These are phyloP conservation scores for Brachylomia viminalis DNA, from an alignment of 2,888 invertebrate species.

Conservation along the genomic window DNA sequence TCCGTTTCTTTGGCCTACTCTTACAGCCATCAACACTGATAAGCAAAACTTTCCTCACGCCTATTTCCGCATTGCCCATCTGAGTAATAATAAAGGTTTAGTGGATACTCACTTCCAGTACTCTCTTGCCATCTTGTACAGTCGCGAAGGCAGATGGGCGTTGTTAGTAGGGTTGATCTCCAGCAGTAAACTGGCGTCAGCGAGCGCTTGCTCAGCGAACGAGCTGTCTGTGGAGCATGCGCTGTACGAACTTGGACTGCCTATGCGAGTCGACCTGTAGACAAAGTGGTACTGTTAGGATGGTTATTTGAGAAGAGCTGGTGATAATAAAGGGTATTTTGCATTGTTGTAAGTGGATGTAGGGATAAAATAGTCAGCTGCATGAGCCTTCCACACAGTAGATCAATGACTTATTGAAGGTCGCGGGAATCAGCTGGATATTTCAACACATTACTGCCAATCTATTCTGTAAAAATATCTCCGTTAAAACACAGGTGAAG, in stretches of 20 bases:
- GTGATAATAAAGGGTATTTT: neutral
- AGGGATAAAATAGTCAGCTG: neutral
- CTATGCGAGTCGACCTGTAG: conserved; percentile 81
- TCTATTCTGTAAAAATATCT: neutral
- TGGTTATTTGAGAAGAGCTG: neutral
- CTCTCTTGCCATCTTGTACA: conserved; percentile 94
- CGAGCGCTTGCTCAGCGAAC: conserved; percentile 88
- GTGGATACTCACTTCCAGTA: conserved; percentile 94
- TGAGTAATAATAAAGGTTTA: no score
- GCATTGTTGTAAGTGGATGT: neutral
- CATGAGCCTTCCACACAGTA: neutral
- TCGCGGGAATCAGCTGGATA: neutral
- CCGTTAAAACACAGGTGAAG: neutral
- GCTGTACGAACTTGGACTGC: conserved; percentile 85
- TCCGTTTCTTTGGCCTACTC: no score
- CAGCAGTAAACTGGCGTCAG: conserved; percentile 86
- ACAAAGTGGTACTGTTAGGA: neutral
- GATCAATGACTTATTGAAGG: neutral
- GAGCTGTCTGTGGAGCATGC: conserved; percentile 89
- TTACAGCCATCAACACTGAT: no score
- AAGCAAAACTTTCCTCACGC: no score
- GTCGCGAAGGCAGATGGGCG: conserved; percentile 92
- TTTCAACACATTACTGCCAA: neutral
- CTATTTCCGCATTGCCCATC: neutral
- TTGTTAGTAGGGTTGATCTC: conserved; percentile 81